Evolutionary conservation across 2,797 vertebrate species (phyloP), one percentile per base, ranked within the genome.

Genomic region (Poeciliopsis paucimaculata): DNA sequence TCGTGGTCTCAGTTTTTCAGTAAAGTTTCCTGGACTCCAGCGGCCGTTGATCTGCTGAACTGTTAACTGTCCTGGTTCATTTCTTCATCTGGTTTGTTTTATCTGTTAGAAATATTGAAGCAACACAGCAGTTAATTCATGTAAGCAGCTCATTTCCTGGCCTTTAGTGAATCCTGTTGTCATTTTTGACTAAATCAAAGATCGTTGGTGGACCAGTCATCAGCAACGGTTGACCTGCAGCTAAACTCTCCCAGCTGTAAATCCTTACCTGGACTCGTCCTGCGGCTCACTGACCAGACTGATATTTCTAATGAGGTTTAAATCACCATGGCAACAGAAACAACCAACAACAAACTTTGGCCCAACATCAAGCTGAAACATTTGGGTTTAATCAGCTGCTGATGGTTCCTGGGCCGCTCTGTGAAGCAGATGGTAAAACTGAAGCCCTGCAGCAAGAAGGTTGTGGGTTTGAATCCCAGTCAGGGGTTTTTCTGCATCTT

Each of bases 41-140:
- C 53, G 2, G 26, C n/a, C n/a, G 4, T 31, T 28, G 41, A 43
- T 15, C 23, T 71, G 41, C 39, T n/a, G 8, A 70, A 26, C 66
- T 12, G 2, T 41, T 2, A 70, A 13, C 2, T 11, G 1, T 66
- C 62, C 31, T 8, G 3, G 4, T 3, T 12, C 31, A 18, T 66
- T 36, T 66, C 16, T 26, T 7, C 66, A n/a, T 26, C 66, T 43
- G 23, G 12, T 8, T 10, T 1, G 18, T 11, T 23, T 68, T 6
- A 68, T 23, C 11, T 1, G 31, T 4, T 7, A 23, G 1, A 20
- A 36, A 31, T 15, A 0, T 36, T 36, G 2, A 41, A 0, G 0
- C 4, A 23, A 26, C 1, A 66, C 10, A 39, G 18, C 3, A 39
- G 9, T 11, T 9, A 2, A 3, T 66, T 9, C 23, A 11, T 11